These are phyloP conservation scores for Ramphastos sulfuratus DNA, from an alignment of 2,113 vertebrate genomes.

Conservation along the genomic window DNA sequence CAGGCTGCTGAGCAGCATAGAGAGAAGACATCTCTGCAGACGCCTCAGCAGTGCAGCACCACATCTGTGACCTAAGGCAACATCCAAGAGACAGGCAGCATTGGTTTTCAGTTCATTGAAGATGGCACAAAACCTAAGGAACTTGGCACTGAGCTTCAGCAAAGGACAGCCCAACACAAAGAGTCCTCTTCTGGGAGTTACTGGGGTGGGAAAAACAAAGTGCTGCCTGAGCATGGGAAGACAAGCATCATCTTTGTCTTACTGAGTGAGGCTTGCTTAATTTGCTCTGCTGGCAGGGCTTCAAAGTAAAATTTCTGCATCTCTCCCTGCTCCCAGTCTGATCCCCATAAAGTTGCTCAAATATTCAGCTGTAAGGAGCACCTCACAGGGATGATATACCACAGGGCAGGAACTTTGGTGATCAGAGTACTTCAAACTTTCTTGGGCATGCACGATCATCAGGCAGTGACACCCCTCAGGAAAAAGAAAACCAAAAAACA, in stretches of 20 bases:
- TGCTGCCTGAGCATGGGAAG: neutral
- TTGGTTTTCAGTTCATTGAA: neutral
- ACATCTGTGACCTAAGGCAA: neutral
- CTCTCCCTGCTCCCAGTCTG: neutral
- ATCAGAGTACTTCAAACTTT: neutral
- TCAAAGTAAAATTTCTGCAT: neutral
- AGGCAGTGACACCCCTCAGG: neutral
- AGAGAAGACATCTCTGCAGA: neutral
- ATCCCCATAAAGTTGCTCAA: neutral
- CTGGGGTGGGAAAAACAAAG: neutral
- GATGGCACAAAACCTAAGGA: neutral
- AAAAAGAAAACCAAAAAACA: no score
- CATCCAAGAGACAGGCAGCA: neutral
- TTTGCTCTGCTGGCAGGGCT: neutral
- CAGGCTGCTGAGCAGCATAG: neutral
- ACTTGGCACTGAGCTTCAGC: neutral
- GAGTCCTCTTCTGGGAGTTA: neutral
- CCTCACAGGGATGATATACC: neutral
- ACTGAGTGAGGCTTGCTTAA: neutral
- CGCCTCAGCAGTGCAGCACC: neutral
- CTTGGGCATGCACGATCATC: rapidly evolving
- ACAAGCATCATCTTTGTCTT: neutral
- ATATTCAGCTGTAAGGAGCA: neutral
- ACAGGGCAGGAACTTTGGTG: neutral
- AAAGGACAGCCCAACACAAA: neutral